These are phyloP conservation scores for Octonoba sinensis DNA, from an alignment of 2,888 invertebrate genomes.

Conservation along the genomic window DNA sequence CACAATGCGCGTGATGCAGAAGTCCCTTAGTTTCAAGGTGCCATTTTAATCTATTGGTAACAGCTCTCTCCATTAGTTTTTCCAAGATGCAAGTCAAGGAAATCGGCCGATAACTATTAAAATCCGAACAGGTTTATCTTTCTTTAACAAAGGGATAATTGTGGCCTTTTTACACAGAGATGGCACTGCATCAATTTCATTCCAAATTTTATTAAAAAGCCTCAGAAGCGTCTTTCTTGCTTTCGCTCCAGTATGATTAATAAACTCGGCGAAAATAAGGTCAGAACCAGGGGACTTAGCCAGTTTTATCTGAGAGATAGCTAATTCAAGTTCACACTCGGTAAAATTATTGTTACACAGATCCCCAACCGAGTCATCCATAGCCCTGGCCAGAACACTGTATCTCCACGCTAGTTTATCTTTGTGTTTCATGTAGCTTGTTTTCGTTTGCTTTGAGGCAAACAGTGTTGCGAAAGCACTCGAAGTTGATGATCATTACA, in stretches of 20 bases:
- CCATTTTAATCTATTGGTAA: constrained; percentile 10
- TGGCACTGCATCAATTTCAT: no score
- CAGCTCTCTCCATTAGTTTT: no score
- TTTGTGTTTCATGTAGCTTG: no score
- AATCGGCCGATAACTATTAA: background rate
- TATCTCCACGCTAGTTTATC: background rate
- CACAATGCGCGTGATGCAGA: background rate
- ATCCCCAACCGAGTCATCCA: background rate
- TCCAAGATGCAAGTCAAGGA: constrained; percentile 7
- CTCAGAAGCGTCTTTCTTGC: background rate
- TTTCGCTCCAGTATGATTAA: background rate
- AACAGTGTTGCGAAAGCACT: no score
- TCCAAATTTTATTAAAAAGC: no score
- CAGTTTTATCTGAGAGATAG: background rate
- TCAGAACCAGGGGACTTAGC: background rate
- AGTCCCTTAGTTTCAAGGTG: no score
- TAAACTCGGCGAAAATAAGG: background rate
- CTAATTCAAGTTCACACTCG: background rate
- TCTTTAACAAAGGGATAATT: background rate
- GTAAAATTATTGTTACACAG: background rate
- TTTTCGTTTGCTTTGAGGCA: no score
- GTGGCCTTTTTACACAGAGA: background rate
- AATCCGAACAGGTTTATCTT: background rate
- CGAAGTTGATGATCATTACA: no score
- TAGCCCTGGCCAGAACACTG: background rate